phyloP scores from a whole-genome alignment of 2,888 invertebrate species.

The Nycteola revayana region DNA sequence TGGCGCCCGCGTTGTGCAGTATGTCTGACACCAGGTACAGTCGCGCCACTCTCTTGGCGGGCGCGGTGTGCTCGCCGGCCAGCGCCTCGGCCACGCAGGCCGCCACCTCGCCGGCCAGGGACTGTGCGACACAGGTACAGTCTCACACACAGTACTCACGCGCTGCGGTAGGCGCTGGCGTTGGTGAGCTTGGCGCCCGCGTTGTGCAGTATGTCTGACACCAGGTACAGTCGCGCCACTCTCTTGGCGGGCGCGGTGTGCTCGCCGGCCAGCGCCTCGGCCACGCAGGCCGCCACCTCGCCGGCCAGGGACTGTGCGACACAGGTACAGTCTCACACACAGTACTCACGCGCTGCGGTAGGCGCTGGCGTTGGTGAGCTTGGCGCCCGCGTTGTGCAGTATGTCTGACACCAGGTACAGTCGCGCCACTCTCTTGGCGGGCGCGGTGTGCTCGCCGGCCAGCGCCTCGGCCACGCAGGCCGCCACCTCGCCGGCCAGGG shows the following conservation, averaged over 20 bases:
- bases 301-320: constrained; percentile 87
- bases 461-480: constrained; percentile 95
- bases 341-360: constrained; percentile 90
- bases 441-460: constrained; percentile 87
- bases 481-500: constrained; percentile 89
- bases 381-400: constrained; percentile 97
- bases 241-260: constrained; percentile 92
- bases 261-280: constrained; percentile 90
- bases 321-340: too few relatives aligned
- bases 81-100: constrained; percentile 95
- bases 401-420: constrained; percentile 98
- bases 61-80: constrained; percentile 87
- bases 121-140: constrained; percentile 66
- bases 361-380: constrained; percentile 97
- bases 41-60: constrained; percentile 94
- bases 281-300: constrained; percentile 91
- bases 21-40: constrained; percentile 98
- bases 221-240: constrained; percentile 95
- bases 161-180: constrained; percentile 95
- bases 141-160: constrained; percentile 78
- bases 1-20: constrained; percentile 97
- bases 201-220: constrained; percentile 98
- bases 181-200: constrained; percentile 98
- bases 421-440: constrained; percentile 94
- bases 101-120: constrained; percentile 89